Evolutionary conservation across 2,113 vertebrate species (phyloP), one percentile per base, ranked within the genome.

Genomic region (Sminthopsis crassicaudata): DNA sequence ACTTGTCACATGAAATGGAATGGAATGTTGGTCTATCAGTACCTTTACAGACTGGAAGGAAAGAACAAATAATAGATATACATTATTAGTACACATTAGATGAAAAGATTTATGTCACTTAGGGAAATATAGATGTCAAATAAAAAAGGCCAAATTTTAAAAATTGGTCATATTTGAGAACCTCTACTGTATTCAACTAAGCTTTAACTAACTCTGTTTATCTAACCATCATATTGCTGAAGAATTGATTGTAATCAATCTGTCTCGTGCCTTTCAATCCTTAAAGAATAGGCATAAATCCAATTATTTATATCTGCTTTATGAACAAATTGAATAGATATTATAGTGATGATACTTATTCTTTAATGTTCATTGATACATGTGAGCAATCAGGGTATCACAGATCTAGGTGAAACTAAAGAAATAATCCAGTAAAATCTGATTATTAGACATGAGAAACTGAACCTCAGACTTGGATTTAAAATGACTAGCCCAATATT

Each of bases 211-310:
- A 76, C n/a, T 76, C 67, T 16, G 19, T 76, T 76, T 76, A n/a
- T 95, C 94, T 54, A 57, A 76, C 93, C 95, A 94, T 96, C 94
- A 95, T 95, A 48, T 48, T 48, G 48, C 48, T 48, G 48, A 7
- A 48, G 48, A 48, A 48, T 48, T 48, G 48, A 48, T 48, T 48
- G 48, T n/a, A n/a, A n/a, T 5, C 48, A 48, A 93, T 96, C 50
- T 23, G 24, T 46, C 53, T 76, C 92, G 93, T 89, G 23, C 55
- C 91, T 23, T 53, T 96, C 92, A 95, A 53, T 94, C 36, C 3
- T 7, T 95, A 95, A 96, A 95, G 96, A 97, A 89, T 36, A 46
- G 90, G 90, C 52, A 91, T 19, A 53, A 53, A 88, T 96, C 96
- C 94, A 89, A 94, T 92, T 60, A 55, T 89, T 94, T 95, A 0